A percentile compares a stretch with the other conserved stretches of the same genome.
Conservation (phyloP, 2,888 invertebrate genomes). For the Rhyacophila evoluta region DNA sequence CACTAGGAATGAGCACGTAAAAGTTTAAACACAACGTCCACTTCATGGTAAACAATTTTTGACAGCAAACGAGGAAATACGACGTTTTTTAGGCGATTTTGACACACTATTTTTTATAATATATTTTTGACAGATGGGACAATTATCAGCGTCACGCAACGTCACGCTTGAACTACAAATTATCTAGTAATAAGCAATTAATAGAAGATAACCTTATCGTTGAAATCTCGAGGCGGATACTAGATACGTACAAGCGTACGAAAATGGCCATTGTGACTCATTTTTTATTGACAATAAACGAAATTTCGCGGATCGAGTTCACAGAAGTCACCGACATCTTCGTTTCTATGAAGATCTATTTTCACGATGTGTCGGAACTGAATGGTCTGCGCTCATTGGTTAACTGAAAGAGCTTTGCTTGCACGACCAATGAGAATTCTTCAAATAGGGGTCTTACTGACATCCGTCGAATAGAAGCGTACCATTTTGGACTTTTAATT, state of each 20-base stretch:
- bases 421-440: background rate
- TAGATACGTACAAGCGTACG: background rate
- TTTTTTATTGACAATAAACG: constrained; percentile 38
- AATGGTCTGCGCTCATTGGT: background rate
- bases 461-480: background rate
- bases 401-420: background rate
- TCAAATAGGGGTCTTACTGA: background rate
- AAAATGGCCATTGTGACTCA: background rate
- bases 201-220: constrained; percentile 29
- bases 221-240: background rate
- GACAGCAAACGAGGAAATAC: background rate
- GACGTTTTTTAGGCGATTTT: no score
- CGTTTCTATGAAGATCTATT: background rate
- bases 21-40: background rate
- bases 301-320: background rate
- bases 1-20: background rate
- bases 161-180: constrained; percentile 11
- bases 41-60: background rate
- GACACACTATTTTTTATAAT: constrained; percentile 28
- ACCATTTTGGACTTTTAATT: background rate
- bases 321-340: constrained; percentile 28
- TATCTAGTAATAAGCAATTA: background rate
- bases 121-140: constrained; percentile 45
- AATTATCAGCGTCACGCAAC: constrained; percentile 28
- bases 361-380: background rate